Evolutionary conservation across 2,888 invertebrate genomes (phyloP).

Genomic region (Crioceris asparagi): DNA sequence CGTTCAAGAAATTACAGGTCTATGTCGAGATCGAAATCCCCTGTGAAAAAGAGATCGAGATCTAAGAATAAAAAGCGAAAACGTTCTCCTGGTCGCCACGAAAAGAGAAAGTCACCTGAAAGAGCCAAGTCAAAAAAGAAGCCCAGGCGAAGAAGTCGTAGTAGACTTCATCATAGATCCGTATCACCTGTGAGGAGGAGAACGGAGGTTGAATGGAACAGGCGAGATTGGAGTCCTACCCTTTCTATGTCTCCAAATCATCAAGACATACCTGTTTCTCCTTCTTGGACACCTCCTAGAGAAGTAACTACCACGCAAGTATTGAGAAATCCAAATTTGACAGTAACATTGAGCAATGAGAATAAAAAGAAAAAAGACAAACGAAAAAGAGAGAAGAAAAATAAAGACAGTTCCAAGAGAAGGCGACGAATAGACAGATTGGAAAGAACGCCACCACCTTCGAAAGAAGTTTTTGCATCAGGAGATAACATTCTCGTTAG

Average conservation of each 20-base stretch:
- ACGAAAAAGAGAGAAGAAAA: slow-evolving; percentile 23
- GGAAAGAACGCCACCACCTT: slow-evolving; percentile 50
- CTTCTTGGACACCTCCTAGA: slow-evolving; percentile 55
- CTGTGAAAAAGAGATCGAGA: slow-evolving; percentile 9
- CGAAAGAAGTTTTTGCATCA: slow-evolving; percentile 85
- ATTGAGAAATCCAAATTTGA: slow-evolving; percentile 43
- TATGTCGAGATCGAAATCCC: slow-evolving; percentile 23
- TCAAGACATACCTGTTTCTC: slow-evolving; percentile 32
- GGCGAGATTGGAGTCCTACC: slow-evolving; percentile 41
- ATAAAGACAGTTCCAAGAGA: slow-evolving; percentile 23
- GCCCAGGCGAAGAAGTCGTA: slow-evolving; percentile 29
- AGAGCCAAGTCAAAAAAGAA: slow-evolving; percentile 21
- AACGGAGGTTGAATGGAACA: slow-evolving; percentile 26
- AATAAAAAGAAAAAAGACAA: slow-evolving; percentile 38
- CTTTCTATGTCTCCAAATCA: slow-evolving; percentile 48
- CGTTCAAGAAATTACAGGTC: background rate
- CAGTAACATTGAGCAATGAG: slow-evolving; percentile 49
- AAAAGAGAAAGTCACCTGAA: background rate
- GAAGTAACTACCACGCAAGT: slow-evolving; percentile 28
- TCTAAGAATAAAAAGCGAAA: background rate
- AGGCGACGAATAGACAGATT: slow-evolving; percentile 35
- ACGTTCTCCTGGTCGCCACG: background rate
- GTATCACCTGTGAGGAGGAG: slow-evolving; percentile 30
- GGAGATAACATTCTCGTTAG: slow-evolving; percentile 89
- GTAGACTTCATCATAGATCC: slow-evolving; percentile 23